Evolutionary conservation across 2,797 vertebrate species (phyloP).

Genomic region (Neosilurus mollespiculum): DNA sequence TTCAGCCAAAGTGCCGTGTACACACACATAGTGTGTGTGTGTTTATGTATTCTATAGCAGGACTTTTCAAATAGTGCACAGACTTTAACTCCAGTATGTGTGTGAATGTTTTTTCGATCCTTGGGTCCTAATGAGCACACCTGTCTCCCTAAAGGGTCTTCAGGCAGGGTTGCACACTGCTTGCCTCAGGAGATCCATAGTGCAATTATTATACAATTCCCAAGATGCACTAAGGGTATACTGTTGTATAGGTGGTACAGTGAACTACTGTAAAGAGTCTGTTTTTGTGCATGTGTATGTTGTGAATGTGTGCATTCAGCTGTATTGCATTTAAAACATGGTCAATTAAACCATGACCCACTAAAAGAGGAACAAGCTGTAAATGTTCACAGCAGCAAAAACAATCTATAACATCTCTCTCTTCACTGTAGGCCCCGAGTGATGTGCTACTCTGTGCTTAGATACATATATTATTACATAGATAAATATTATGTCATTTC

Average conservation of each 20-base stretch:
- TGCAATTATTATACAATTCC: constrained; percentile 39
- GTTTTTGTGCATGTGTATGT: constrained; percentile 12
- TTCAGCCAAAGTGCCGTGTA: too few species aligned
- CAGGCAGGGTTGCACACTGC: constrained; percentile 1
- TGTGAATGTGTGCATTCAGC: constrained; percentile 7
- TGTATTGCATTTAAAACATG: constrained; percentile 16
- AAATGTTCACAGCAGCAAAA: not conserved
- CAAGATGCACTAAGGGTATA: constrained; percentile 14
- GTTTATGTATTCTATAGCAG: too few species aligned
- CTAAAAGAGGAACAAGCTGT: constrained; percentile 1
- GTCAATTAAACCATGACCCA: constrained; percentile 10
- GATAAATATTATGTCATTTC: too few species aligned
- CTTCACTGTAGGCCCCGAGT: not conserved
- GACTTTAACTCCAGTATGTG: not conserved
- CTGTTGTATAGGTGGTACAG: not conserved
- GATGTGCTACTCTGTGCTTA: not conserved
- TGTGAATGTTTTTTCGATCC: constrained; percentile 7
- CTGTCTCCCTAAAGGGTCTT: constrained; percentile 14
- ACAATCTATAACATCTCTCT: not conserved
- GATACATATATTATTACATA: too few species aligned
- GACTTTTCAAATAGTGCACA: too few species aligned
- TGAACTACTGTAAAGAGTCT: not conserved
- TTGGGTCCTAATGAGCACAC: constrained; percentile 30
- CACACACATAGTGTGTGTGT: too few species aligned
- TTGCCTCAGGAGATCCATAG: constrained; percentile 19